Percentiles rank a stretch among this genome's conserved stretches.
Evolutionary conservation across 2,888 invertebrate genomes (phyloP).

Genomic region (Scaeva pyrastri): DNA sequence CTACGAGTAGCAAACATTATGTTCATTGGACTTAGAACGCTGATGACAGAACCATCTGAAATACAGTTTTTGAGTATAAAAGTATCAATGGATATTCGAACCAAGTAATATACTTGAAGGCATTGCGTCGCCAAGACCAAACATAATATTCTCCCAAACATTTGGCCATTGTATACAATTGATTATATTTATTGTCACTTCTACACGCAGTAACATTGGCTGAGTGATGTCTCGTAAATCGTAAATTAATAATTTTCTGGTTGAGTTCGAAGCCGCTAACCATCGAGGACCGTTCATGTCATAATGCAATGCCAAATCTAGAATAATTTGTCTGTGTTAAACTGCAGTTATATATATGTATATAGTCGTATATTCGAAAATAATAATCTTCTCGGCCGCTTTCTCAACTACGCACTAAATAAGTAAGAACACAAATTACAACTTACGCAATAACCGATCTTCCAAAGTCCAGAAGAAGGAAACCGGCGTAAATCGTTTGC

Average conservation of each 20-base stretch:
- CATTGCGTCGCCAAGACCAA: conserved; percentile 78
- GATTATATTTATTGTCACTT: conserved; percentile 77
- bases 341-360: background rate
- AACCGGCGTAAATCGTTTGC: conserved; percentile 84
- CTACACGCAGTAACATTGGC: conserved; percentile 77
- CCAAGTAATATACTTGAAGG: conserved; percentile 77
- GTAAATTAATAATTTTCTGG: conserved; percentile 78
- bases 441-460: conserved; percentile 49
- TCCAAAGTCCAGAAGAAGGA: conserved; percentile 79
- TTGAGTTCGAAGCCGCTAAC: conserved; percentile 78
- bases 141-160: conserved; percentile 79
- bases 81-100: background rate
- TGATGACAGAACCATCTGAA: conserved; percentile 60
- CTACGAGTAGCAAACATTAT: conserved; percentile 70
- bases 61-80: conserved; percentile 5
- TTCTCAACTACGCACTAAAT: background rate
- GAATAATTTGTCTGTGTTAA: background rate
- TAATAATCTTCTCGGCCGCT: background rate
- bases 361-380: background rate
- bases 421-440: background rate
- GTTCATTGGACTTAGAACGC: conserved; percentile 77
- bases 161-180: conserved; percentile 80
- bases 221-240: conserved; percentile 79
- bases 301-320: conserved; percentile 82
- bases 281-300: conserved; percentile 81